Evolutionary conservation across 2,888 invertebrate species (phyloP).

Genomic region (Dryomyza anilis): DNA sequence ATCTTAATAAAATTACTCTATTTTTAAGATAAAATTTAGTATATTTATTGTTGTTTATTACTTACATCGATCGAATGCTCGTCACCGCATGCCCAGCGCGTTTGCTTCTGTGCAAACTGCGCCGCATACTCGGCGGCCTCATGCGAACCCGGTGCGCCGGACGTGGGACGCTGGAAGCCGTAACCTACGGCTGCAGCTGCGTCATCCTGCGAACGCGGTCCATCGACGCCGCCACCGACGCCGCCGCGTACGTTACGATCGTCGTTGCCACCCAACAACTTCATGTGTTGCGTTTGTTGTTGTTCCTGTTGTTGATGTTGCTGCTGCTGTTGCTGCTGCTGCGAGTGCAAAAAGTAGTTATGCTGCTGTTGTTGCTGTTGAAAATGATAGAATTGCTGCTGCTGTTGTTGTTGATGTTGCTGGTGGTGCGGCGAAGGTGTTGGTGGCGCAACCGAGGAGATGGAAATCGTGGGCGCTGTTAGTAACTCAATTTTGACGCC

Average conservation of each 20-base stretch:
- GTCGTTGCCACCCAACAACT: constrained; percentile 77
- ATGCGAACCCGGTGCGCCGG: constrained; percentile 56
- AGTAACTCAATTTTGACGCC: constrained; percentile 62
- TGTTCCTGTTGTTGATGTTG: constrained; percentile 44
- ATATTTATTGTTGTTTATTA: constrained; percentile 46
- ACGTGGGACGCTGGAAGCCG: constrained; percentile 68
- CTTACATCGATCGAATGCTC: constrained; percentile 86
- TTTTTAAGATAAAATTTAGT: no score
- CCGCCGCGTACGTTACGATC: constrained; percentile 66
- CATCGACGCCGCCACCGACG: constrained; percentile 44
- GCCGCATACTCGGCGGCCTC: constrained; percentile 76
- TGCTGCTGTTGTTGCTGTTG: constrained; percentile 61
- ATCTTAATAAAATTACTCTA: no score
- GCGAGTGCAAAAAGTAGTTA: constrained; percentile 28
- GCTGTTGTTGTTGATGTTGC: constrained; percentile 63
- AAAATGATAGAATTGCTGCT: constrained; percentile 47
- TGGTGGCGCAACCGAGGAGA: constrained; percentile 54
- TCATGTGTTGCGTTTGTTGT: constrained; percentile 67
- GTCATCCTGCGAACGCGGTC: constrained; percentile 73
- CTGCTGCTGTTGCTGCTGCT: constrained; percentile 40
- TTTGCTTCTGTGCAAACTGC: constrained; percentile 73
- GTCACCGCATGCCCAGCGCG: constrained; percentile 86
- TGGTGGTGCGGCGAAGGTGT: constrained; percentile 47
- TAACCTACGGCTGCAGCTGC: constrained; percentile 78
- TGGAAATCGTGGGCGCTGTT: constrained; percentile 58